Evolutionary conservation across 2,113 vertebrate species (phyloP), one percentile per base, ranked within the genome.

Genomic region (Xyrauchen texanus): DNA sequence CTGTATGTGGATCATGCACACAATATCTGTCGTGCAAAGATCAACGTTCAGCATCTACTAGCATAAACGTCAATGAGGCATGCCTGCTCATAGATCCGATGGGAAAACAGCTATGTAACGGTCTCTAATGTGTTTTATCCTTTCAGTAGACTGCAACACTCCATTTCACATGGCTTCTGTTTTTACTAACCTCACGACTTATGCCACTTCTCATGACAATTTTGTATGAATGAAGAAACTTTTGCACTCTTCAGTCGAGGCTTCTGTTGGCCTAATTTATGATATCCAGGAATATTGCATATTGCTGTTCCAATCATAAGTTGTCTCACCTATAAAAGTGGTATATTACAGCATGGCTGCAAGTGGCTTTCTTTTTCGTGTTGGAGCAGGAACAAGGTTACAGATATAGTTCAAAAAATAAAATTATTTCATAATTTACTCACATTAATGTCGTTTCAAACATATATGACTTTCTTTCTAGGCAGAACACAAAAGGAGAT

Each of bases 1-100:
- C 73, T 78, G 77, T 67, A 78, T 74, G 80, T 74, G 65, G 68
- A 85, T 69, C 77, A 66, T 81, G 52, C 64, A 79, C 65, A 64
- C 58, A 51, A 60, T 57, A 46, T 66, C 76, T 83, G 74, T 68
- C 64, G 58, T 65, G 79, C 79, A 65, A 52, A 62, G 68, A 68
- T 78, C 46, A 9, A 52, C 58, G 65, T 58, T 76, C 65, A 58
- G 63, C 61, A 69, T 76, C 55, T 76, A 74, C 13, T 42, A 64
- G 45, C 62, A 7, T 67, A 67, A 76, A 55, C 55, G 67, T 77
- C 15, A 78, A 84, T 69, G 79, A 81, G 60, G 65, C 65, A 45
- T 75, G 49, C 52, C 69, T 65, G 69, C 79, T 74, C 6, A 45
- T 34, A 9, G 49, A 16, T 63, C 65, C 42, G 8, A 4, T 42